Base-by-base conservation (phyloP, 2,797 vertebrate species). In the Gallinago stenura region DNA sequence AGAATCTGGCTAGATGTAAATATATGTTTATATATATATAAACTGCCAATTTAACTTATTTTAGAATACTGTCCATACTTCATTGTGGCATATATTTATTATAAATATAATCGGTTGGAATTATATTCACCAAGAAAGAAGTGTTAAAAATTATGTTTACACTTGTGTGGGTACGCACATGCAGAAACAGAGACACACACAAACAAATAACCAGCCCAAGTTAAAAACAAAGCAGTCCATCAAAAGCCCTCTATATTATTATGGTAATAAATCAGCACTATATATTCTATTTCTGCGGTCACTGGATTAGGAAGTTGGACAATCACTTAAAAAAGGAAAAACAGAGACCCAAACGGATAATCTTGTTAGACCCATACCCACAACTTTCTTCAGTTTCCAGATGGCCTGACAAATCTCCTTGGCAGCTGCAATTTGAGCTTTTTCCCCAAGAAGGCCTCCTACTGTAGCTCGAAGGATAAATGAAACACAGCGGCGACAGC, bases 381-480 rank as follows among this genome's bases (percentile, higher is more conserved):
- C 83, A 95, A 98, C 97, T 95, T 97, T 98, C 97, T 98, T 99
- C 94, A 99, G 98, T 78, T 98, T 98, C 78, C 98, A 98, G 95
- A 99, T 97, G 48, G 98, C 90, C 91, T 98, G 97, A 94, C 99
- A 99, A 89, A 99, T 98, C 89, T 99, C 98, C 80, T 98, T 98
- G 94, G 98, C 98, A 53, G 99, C 99, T 95, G 98, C 98, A 97
- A 98, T 98, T 96, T 99, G 99, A 92, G 99, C 99, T 97, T 99
- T 99, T 97, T 99, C 99, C 69, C 99, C 99, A 60, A 99, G 98
- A 94, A 99, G 98, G 43, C 98, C 97, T 87, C 99, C 98, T 88
- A 99, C 73, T 26, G 98, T 98, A 94, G 98, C 98, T 96, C 99
- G 98, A 89, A 99, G 98, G 87, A 99, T 98, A 97, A 99, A 99